Evolutionary conservation across 2,797 vertebrate genomes (phyloP).

Genomic region (Phoebastria nigripes): DNA sequence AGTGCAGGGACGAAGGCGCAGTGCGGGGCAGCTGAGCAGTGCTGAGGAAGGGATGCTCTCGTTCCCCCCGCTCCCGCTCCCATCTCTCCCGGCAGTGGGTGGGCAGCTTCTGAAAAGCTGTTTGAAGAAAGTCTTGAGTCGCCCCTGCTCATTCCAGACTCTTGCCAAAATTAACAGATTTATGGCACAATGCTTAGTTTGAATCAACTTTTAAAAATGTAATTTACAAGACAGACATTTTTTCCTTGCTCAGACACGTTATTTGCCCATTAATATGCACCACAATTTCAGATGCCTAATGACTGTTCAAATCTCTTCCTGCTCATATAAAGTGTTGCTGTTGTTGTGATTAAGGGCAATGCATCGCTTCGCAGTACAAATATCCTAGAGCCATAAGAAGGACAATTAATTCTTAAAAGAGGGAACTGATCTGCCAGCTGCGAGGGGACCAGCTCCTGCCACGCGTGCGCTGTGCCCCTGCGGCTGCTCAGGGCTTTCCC

Average conservation of each 20-base stretch:
- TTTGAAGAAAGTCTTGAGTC: conserved; percentile 5
- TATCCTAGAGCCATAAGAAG: conserved; percentile 61
- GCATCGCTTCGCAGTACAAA: conserved; percentile 32
- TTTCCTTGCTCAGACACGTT: conserved; percentile 49
- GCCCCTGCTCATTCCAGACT: conserved; percentile 49
- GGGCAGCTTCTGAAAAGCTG: conserved; percentile 54
- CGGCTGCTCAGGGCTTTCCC: not conserved
- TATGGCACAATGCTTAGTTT: conserved; percentile 57
- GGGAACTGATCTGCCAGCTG: not conserved
- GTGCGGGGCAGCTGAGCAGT: not conserved
- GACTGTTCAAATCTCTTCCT: conserved; percentile 59
- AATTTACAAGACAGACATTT: conserved; percentile 59
- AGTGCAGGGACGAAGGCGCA: not conserved
- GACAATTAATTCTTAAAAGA: conserved; percentile 55
- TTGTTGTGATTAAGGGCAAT: conserved; percentile 62
- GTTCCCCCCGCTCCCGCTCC: not conserved
- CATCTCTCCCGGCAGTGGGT: not conserved
- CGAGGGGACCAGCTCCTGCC: not conserved
- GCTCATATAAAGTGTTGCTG: conserved; percentile 31
- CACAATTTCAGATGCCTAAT: conserved; percentile 52
- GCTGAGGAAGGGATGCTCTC: not conserved
- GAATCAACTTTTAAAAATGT: conserved; percentile 66
- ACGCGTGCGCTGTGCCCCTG: accelerated
- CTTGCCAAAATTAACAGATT: conserved; percentile 73
- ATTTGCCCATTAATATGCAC: conserved; percentile 63